phyloP scores from a whole-genome alignment of 1,140 invertebrate species.

The Drosophila takahashii region DNA sequence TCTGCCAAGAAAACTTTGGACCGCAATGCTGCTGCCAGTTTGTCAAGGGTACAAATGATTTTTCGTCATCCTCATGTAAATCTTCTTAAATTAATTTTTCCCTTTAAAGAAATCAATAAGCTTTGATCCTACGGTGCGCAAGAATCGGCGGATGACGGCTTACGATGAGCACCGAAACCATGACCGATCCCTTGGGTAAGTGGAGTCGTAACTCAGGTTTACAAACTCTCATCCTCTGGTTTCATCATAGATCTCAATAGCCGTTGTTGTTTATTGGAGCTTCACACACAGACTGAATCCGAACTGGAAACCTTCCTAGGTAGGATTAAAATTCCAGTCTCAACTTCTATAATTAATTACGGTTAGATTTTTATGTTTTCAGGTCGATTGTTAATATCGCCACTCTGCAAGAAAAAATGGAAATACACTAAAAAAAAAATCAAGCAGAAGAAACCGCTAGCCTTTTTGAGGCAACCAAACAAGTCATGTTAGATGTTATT shows the following conservation, averaged over 20 bases:
- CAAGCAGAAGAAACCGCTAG: constrained; percentile 2
- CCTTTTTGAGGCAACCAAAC: neutral
- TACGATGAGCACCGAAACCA: constrained; percentile 57
- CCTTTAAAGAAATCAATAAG: constrained; percentile 39
- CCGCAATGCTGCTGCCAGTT: neutral
- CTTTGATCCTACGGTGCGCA: constrained; percentile 33
- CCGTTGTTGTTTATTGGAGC: constrained; percentile 35
- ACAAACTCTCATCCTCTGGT: neutral
- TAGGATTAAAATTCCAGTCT: neutral
- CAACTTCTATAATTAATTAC: too few relatives aligned
- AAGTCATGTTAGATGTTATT: neutral
- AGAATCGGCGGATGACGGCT: constrained; percentile 44
- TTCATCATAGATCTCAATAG: constrained; percentile 35
- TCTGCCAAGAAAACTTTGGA: constrained; percentile 29
- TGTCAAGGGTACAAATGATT: constrained; percentile 27
- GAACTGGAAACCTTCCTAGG: constrained; percentile 32
- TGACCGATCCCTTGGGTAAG: constrained; percentile 60
- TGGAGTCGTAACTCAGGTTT: neutral
- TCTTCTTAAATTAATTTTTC: neutral
- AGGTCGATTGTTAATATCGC: constrained; percentile 40
- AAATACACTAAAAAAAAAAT: constrained; percentile 28
- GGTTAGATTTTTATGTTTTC: neutral
- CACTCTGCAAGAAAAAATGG: constrained; percentile 29
- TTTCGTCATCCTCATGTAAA: neutral
- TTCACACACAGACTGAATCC: neutral